Base-by-base conservation (phyloP, 2,888 invertebrate species). In the Lepidochrysops patricia region DNA sequence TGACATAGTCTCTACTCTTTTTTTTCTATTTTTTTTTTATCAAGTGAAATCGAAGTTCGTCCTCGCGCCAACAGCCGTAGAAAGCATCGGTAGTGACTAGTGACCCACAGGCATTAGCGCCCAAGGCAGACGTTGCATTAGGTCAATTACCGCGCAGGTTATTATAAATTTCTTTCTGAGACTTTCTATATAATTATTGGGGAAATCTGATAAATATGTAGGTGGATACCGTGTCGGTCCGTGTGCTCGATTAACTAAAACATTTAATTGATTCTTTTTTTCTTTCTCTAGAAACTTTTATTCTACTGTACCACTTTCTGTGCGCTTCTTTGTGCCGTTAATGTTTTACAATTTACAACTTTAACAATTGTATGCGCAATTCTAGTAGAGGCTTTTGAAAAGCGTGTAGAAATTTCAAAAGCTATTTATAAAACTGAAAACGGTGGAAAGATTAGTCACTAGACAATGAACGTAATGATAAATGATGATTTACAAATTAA, bases 91-190 rank as follows among this genome's bases (percentile, higher is more conserved):
- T 43, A 7, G 19, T 19, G 72, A 72, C 79, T 80, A 83, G 84
- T 84, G 85, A 85, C 86, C 84, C 67, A 85, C 75, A 80, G 80
- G 72, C 72, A 81, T 82, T 80, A 79, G 73, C 67, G 71, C 70
- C 75, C 72, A 69, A 75, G 74, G 74, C 75, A 72, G 74, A 73
- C 75, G 72, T 73, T 72, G 43, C 76, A 78, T 76, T 76, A 66
- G 79, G 79, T 80, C 80, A 82, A 80, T 81, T 74, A 72, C 73
- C 71, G 65, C 59, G 63, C 64, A 62, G 67, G 72, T 69, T 72
- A 70, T 74, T 79, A 77, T 70, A 70, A 79, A 77, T 75, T 73
- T 77, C 72, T 80, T 78, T 75, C 34, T 29, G 76, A 72, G 69
- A 79, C 84, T 84, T 86, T 85, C 84, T 83, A 80, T 71, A 69